Percentiles rank a stretch among this genome's conserved stretches.
phyloP scores from a whole-genome alignment of 2,113 vertebrate species.

The Gallinago paraguaiae region DNA sequence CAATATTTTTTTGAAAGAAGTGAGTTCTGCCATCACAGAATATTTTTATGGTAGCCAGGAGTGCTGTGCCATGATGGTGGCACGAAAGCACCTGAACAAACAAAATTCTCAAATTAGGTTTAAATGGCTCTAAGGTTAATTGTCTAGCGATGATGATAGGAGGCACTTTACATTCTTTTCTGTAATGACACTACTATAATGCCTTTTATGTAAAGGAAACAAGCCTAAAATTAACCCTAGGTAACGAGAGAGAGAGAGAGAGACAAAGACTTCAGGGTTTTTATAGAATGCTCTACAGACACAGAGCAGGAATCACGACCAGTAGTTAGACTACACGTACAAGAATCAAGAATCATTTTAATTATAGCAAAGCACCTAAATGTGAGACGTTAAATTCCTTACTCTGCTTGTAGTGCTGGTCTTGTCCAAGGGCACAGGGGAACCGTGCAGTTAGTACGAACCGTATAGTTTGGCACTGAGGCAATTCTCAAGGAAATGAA shows the following conservation, averaged over 20 bases:
- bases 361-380: slow-evolving; percentile 3
- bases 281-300: background rate
- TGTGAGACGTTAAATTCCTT: background rate
- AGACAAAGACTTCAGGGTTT: background rate
- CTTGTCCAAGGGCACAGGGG: background rate
- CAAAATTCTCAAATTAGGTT: background rate
- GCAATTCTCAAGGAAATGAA: background rate
- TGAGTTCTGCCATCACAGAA: background rate
- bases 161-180: background rate
- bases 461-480: rapidly evolving
- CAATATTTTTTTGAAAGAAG: background rate
- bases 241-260: background rate
- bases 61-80: background rate
- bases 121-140: background rate
- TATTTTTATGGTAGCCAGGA: background rate
- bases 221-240: background rate
- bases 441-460: background rate
- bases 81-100: background rate
- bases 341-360: background rate
- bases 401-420: background rate
- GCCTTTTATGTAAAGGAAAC: background rate
- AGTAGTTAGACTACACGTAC: background rate
- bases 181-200: background rate
- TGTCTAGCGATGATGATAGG: background rate
- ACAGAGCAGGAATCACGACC: slow-evolving; percentile 10